Base-by-base conservation (phyloP, 2,888 invertebrate genomes). In the Polyommatus icarus region DNA sequence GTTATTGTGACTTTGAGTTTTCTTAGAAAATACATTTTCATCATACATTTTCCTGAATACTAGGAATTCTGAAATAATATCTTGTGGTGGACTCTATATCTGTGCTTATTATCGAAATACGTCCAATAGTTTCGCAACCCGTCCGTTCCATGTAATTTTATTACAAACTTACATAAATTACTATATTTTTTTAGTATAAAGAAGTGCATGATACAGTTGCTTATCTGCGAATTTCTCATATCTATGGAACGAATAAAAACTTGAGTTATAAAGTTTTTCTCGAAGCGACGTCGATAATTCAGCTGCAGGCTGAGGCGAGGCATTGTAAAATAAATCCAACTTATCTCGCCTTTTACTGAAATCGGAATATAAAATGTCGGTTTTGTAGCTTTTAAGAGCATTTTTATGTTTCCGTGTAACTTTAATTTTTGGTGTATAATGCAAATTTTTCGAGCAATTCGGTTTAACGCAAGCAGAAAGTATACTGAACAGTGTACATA, bases 251-350 rank as follows among this genome's bases (percentile, higher is more conserved):
- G 67, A 15, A 32, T 32, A 18, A 67, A 32, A 67, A 67, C 67
- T 67, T 67, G 29, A 67, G 67, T 67, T 29, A 15, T 67, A 32
- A 67, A 67, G 29, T 67, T 67, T 29, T 29, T 67, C 18, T 67
- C 67, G 67, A 18, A 67, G 67, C 18, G 67, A 67, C 29, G 67
- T 67, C 67, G 67, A 67, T 67, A 67, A 67, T 15, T 67, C 67
- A 15, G 24, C 15, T 29, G 67, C 67, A 29, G 29, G 67, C 67
- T 6, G 15, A 15, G 6, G 15, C 29, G 29, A 29, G 67, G 67
- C 32, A 15, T 6, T 67, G 67, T 67, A 67, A 67, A 67, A 67
- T 67, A 67, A 67, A 67, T 67, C 29, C 67, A 67, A 67, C 67
- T 67, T 67, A 67, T 6, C 67, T 67, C 4, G 67, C 67, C 29